These are phyloP conservation scores for Neodontobutis hainanensis DNA, from an alignment of 2,113 vertebrate genomes.

Conservation along the genomic window DNA sequence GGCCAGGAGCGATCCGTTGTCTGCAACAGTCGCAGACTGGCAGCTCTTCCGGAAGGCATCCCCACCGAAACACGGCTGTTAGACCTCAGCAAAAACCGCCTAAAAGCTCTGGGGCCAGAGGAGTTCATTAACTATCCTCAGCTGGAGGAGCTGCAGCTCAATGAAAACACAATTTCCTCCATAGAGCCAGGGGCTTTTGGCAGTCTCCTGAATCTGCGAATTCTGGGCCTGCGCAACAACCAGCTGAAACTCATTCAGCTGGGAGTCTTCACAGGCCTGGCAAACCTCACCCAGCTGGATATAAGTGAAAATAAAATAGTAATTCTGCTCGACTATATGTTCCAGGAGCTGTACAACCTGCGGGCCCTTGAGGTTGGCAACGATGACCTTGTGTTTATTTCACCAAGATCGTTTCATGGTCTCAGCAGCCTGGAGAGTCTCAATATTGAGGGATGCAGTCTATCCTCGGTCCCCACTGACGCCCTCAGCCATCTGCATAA, in stretches of 20 bases:
- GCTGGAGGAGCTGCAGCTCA: slow-evolving; percentile 95
- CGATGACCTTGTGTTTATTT: slow-evolving; percentile 97
- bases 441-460: slow-evolving; percentile 93
- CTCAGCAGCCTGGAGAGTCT: slow-evolving; percentile 95
- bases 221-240: slow-evolving; percentile 94
- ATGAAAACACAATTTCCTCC: slow-evolving; percentile 92
- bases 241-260: slow-evolving; percentile 95
- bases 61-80: slow-evolving; percentile 92
- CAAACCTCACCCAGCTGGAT: slow-evolving; percentile 96
- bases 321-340: slow-evolving; percentile 97
- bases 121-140: slow-evolving; percentile 95
- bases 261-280: slow-evolving; percentile 95
- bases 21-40: slow-evolving; percentile 91
- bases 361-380: slow-evolving; percentile 96
- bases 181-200: slow-evolving; percentile 96
- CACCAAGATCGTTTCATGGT: slow-evolving; percentile 93
- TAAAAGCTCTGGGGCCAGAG: slow-evolving; percentile 92
- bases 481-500: slow-evolving; percentile 95
- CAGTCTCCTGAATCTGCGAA: slow-evolving; percentile 93
- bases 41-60: slow-evolving; percentile 91
- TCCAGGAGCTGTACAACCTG: slow-evolving; percentile 97
- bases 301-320: slow-evolving; percentile 99
- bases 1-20: slow-evolving; percentile 94
- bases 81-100: slow-evolving; percentile 96
- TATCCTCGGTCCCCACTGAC: slow-evolving; percentile 94